Evolutionary conservation across 2,797 vertebrate genomes (phyloP), one percentile per base, ranked within the genome.

Genomic region (Silurus lanzhouensis): DNA sequence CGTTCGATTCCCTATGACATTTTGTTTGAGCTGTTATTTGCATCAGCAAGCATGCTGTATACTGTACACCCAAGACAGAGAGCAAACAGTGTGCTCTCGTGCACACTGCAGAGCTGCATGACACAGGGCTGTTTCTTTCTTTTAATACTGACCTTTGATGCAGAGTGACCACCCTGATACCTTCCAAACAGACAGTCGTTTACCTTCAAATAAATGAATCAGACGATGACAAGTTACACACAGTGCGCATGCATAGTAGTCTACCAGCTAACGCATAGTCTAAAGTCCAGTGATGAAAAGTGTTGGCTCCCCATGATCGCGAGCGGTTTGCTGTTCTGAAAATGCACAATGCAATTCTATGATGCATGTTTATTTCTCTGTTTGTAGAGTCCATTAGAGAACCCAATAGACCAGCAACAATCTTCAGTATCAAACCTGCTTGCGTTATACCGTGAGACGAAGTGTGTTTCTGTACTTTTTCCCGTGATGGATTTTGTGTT

Each of bases 401-500:
- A 84, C 89, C 63, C 46, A 58, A 27, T 52, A 83, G 66, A 46
- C 71, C 58, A 77, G 20, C 92, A 92, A 91, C 52, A 90, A 90
- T 81, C 90, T 93, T 90, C 92, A 87, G 88, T 93, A 92, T 89
- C 75, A 85, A 67, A 85, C 92, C 91, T 77, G 84, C 63, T 92
- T 92, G 89, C 87, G 0, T 92, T 93, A 92, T 91, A 92, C 90
- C 91, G 91, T 93, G 91, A 93, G 93, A 89, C 91, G 91, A 91
- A 93, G 90, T 93, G 92, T 93, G 92, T 93, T 86, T 90, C 90
- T 64, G 87, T 91, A 89, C 90, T 91, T 85, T 52, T 52, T 89
- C 95, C 95, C 93, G 92, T 95, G 95, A 94, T 90, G 46, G 92
- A 91, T 92, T 91, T 88, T 86, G 66, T 88, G 83, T 83, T 83